Conservation (phyloP, 2,113 vertebrate species). For the Cyprinodon variegatus region DNA sequence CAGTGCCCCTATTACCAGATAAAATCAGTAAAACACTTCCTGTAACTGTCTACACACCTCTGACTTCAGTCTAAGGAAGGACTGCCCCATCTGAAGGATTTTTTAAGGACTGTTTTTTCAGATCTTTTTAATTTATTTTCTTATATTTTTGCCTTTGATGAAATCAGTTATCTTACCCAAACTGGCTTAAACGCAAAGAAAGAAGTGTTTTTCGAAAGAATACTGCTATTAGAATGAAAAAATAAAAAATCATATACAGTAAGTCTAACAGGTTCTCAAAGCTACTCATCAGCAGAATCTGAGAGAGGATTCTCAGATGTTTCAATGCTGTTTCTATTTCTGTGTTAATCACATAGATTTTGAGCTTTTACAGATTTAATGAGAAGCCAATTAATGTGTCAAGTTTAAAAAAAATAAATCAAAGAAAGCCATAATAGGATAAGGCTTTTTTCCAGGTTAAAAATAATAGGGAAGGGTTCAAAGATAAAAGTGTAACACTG, state of each 20-base stretch:
- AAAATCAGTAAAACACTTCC: too few species aligned
- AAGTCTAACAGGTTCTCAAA: neutral
- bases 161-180: too few species aligned
- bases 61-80: too few species aligned
- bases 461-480: conserved; percentile 42
- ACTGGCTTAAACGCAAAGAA: too few species aligned
- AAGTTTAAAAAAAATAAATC: conserved; percentile 11
- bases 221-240: neutral
- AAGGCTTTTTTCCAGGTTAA: conserved; percentile 27
- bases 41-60: too few species aligned
- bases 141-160: too few species aligned
- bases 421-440: conserved; percentile 31
- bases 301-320: neutral
- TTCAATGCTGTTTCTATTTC: conserved; percentile 17
- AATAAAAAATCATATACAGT: neutral
- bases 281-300: conserved; percentile 11
- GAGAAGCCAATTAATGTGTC: conserved; percentile 42
- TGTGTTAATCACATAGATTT: conserved; percentile 15
- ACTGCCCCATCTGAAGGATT: neutral
- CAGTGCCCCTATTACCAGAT: too few species aligned
- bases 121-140: too few species aligned
- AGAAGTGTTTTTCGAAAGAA: neutral
- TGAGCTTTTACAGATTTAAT: conserved; percentile 13
- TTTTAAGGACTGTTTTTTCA: neutral
- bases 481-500: conserved; percentile 39